Evolutionary conservation across 2,113 vertebrate genomes (phyloP).

Genomic region (Corythornis cristatus): DNA sequence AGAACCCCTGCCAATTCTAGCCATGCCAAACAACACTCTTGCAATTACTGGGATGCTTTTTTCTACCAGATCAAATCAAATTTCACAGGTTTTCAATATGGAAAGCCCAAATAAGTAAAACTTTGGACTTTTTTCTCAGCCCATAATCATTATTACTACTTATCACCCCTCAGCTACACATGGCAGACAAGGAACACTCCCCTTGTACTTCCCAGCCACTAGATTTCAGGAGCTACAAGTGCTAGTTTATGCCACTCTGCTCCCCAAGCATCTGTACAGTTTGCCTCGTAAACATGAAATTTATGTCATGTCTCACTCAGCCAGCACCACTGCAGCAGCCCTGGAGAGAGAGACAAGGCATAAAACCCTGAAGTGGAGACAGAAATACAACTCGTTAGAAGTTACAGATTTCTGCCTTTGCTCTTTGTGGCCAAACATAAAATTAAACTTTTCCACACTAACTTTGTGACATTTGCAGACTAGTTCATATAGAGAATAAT

Average conservation of each 20-base stretch:
- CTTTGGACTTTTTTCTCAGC: not conserved
- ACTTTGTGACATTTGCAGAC: not conserved
- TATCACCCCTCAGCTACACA: not conserved
- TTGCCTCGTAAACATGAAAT: conserved; percentile 18
- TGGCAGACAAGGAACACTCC: not conserved
- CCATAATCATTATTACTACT: not conserved
- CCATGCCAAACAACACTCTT: not conserved
- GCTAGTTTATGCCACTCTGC: not conserved
- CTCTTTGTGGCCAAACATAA: not conserved
- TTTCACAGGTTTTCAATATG: not conserved
- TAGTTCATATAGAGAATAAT: not conserved
- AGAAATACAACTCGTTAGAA: not conserved
- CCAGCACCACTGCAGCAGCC: not conserved
- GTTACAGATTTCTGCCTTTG: not conserved
- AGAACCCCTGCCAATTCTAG: not conserved
- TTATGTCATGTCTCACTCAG: not conserved
- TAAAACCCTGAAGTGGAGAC: not conserved
- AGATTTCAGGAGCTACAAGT: conserved; percentile 2
- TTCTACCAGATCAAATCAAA: not conserved
- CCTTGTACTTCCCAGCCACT: not conserved
- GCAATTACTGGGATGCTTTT: not conserved
- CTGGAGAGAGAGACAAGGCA: not conserved
- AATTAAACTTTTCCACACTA: not conserved
- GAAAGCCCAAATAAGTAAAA: not conserved
- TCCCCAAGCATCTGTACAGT: conserved; percentile 25